A percentile compares a stretch with the other conserved stretches of the same genome.
Conservation (phyloP, 2,797 vertebrate species). For the Artibeus lituratus region DNA sequence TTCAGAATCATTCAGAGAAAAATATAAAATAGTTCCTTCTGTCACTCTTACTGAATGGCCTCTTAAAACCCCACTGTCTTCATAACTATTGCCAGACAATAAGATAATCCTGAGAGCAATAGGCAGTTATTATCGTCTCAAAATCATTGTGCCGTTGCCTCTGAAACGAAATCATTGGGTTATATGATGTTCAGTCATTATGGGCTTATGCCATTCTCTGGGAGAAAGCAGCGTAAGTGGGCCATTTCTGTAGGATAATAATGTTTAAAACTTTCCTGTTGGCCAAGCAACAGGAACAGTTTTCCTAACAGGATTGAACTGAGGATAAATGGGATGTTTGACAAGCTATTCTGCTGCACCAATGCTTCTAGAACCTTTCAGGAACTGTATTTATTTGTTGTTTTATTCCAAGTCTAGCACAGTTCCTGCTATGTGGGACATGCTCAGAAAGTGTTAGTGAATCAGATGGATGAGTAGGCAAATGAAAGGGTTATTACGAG, state of each 20-base stretch:
- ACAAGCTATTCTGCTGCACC: not conserved
- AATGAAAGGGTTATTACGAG: not conserved
- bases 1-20: constrained; percentile 56
- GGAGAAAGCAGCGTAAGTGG: constrained; percentile 50
- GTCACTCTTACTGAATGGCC: constrained; percentile 58
- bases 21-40: constrained; percentile 60
- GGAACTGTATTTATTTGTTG: not conserved
- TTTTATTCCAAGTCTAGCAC: constrained; percentile 6
- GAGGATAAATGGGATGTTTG: constrained; percentile 31
- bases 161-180: constrained; percentile 43
- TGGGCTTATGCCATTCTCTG: not conserved
- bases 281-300: constrained; percentile 34
- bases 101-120: constrained; percentile 53
- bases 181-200: constrained; percentile 43
- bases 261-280: constrained; percentile 62
- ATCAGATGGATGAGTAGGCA: not conserved
- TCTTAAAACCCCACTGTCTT: constrained; percentile 59
- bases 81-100: constrained; percentile 68
- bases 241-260: constrained; percentile 57
- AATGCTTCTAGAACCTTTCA: not conserved
- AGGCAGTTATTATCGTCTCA: constrained; percentile 72
- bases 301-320: constrained; percentile 57
- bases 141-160: constrained; percentile 56
- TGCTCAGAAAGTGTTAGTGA: not conserved
- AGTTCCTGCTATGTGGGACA: not conserved